Percentiles rank a stretch among this genome's conserved stretches.
Evolutionary conservation across 2,113 vertebrate genomes (phyloP).

Genomic region (Pseudopipra pipra): DNA sequence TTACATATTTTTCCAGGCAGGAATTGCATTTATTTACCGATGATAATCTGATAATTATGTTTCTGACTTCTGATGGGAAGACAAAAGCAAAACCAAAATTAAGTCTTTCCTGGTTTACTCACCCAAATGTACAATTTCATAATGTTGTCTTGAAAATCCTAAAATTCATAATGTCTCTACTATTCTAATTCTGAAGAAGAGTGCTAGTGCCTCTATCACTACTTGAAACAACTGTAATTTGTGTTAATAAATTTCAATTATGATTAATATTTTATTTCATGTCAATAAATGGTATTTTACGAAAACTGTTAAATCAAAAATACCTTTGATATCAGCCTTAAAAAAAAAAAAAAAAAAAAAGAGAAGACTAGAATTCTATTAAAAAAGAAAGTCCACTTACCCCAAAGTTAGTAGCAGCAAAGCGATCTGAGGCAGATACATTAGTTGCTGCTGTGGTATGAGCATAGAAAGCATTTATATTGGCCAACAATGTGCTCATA

Average conservation of each 20-base stretch:
- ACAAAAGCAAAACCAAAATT: not conserved
- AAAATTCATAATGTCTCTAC: not conserved
- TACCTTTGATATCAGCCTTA: not conserved
- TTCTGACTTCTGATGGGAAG: not conserved
- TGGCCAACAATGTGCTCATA: constrained; percentile 96
- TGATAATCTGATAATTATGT: not conserved
- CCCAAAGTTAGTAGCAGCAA: constrained; percentile 96
- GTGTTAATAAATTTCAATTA: not conserved
- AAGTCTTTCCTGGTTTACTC: not conserved
- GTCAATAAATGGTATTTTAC: not conserved
- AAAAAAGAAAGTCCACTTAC: constrained; percentile 73
- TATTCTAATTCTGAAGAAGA: not conserved
- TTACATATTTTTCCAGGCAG: not conserved
- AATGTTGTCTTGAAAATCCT: not conserved
- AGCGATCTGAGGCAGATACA: constrained; percentile 94
- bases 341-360: not conserved
- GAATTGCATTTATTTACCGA: not conserved
- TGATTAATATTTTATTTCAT: not conserved
- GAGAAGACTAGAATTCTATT: not conserved
- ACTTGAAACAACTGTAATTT: not conserved
- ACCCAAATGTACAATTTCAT: not conserved
- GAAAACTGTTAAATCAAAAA: not conserved
- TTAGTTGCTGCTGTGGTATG: constrained; percentile 94
- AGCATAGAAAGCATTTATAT: constrained; percentile 98
- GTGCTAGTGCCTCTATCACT: not conserved